Evolutionary conservation across 2,113 vertebrate species (phyloP).

Genomic region (Gadus macrocephalus): DNA sequence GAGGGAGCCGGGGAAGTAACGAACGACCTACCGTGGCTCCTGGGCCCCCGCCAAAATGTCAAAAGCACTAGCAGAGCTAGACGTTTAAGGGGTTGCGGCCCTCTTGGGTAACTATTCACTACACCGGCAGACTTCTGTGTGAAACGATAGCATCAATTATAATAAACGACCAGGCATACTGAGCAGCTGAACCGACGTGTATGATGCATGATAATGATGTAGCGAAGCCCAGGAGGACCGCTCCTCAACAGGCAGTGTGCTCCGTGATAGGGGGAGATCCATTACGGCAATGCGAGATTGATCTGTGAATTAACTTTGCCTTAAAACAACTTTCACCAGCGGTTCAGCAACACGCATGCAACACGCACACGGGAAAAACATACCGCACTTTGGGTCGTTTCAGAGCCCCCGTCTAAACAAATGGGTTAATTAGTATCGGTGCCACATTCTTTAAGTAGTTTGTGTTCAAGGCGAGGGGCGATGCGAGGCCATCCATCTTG

Average conservation of each 20-base stretch:
- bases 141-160: conserved; percentile 18
- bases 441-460: too few species aligned
- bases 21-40: too few species aligned
- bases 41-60: too few species aligned
- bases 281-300: conserved; percentile 43
- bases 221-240: conserved; percentile 36
- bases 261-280: conserved; percentile 39
- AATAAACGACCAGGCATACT: conserved; percentile 21
- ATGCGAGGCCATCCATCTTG: too few species aligned
- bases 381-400: too few species aligned
- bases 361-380: too few species aligned
- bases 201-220: conserved; percentile 17
- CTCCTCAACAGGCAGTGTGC: conserved; percentile 28
- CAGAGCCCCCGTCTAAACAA: too few species aligned
- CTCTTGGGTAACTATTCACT: background rate
- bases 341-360: too few species aligned
- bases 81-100: conserved; percentile 18
- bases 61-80: conserved; percentile 19
- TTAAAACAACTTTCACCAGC: conserved; percentile 39
- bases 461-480: too few species aligned
- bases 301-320: conserved; percentile 43
- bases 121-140: background rate
- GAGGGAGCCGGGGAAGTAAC: too few species aligned
- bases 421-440: too few species aligned
- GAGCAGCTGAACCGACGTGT: conserved; percentile 22